Evolutionary conservation across 2,113 vertebrate species (phyloP).

Genomic region (Trichechus manatus): DNA sequence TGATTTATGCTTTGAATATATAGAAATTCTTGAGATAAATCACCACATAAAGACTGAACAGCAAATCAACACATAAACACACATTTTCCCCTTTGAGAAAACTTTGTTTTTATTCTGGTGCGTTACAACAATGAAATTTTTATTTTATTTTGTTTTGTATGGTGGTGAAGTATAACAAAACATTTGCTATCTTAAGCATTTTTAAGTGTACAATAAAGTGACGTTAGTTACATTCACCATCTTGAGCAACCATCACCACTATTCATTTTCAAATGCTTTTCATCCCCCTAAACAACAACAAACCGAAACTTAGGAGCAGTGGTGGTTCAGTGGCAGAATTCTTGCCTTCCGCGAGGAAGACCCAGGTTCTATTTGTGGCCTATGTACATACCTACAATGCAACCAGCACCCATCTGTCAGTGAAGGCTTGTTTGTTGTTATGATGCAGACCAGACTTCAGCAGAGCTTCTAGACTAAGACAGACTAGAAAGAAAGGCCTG

Average conservation of each 20-base stretch:
- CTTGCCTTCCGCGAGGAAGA: background rate
- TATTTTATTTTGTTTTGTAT: background rate
- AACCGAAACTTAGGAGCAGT: background rate
- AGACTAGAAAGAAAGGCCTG: background rate
- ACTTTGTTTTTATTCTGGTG: background rate
- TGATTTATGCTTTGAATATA: background rate
- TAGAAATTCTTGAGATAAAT: background rate
- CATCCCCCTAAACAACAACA: background rate
- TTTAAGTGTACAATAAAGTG: background rate
- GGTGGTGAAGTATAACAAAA: background rate
- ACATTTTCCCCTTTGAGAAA: background rate
- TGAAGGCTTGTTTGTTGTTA: background rate
- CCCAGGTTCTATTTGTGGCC: background rate
- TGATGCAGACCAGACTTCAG: background rate
- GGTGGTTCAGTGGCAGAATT: background rate
- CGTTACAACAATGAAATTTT: background rate
- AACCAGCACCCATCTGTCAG: background rate
- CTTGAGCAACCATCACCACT: background rate
- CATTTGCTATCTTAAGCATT: background rate
- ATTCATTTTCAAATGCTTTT: background rate
- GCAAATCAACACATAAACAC: background rate
- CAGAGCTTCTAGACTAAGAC: background rate
- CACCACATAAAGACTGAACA: background rate
- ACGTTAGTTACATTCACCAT: background rate
- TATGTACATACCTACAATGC: background rate